Base-by-base conservation (phyloP, 2,113 vertebrate species). In the Phyllostomus hastatus region DNA sequence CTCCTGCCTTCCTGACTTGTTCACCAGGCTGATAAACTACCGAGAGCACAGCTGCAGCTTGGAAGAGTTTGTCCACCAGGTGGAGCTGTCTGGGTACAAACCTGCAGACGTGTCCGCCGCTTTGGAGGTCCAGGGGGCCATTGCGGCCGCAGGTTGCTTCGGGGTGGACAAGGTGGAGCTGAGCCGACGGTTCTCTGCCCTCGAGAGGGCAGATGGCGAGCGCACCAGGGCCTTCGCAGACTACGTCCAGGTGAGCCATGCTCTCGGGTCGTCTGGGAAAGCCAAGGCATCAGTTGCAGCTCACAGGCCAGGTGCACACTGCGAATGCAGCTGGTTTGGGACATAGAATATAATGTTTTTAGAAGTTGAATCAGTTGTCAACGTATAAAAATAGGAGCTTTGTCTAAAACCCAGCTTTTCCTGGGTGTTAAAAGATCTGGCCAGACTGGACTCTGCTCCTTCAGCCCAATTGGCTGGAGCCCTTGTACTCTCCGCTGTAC, bases 101-200 rank as follows among this genome's bases (percentile, higher is more conserved):
- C 52, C 97, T 0, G 15, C 95, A 76, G 99, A 99, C 1, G 81
- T 98, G 3, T 89, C 95, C 0, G 99, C 98, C 0, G 97, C 97
- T 9, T 10, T 98, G 96, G 98, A 99, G 95, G 93, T 99, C 94
- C 97, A 94, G 48, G 93, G 52, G 0, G 97, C 98, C 26, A 96
- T 99, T 17, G 98, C 98, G 20, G 98, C 97, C 5, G 85, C 97
- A 0, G 98, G 98, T 15, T 98, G 98, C 96, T 99, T 98, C 0
- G 99, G 99, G 16, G 52, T 99, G 66, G 98, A 99, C 95, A 94
- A 88, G 59, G 81, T 17, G 1, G 98, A 99, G 83, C 98, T 99
- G 31, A 79, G 95, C 83, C 78, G 72, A 64, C 93, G 4, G 43
- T 99, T 99, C 94, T 24, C n/a, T 0, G 95, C 97, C 90, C 98